Evolutionary conservation across 2,888 invertebrate species (phyloP).

Genomic region (Pristionchus mayeri): DNA sequence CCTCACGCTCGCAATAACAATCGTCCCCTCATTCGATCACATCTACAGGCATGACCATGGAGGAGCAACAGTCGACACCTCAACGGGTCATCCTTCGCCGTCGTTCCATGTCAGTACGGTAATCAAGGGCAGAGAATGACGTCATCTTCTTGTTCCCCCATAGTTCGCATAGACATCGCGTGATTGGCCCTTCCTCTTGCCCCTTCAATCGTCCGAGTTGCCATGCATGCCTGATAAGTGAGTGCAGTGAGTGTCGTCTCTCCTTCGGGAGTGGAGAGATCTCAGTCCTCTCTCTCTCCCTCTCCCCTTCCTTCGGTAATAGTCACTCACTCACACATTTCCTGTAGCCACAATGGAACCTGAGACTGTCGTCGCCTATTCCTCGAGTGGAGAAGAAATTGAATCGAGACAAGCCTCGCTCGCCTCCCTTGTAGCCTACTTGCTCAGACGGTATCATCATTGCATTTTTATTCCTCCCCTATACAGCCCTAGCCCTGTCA

Average conservation of each 20-base stretch:
- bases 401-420: background rate
- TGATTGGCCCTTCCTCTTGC: slow-evolving; percentile 11
- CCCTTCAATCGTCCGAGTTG: slow-evolving; percentile 8
- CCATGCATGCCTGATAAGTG: slow-evolving; percentile 47
- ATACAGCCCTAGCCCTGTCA: too few species aligned
- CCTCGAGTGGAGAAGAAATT: slow-evolving; percentile 16
- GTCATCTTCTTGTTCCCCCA: background rate
- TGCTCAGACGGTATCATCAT: slow-evolving; percentile 27
- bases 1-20: slow-evolving; percentile 14
- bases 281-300: background rate
- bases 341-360: slow-evolving; percentile 41
- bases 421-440: background rate
- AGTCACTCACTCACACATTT: slow-evolving; percentile 29
- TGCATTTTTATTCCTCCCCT: background rate
- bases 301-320: slow-evolving; percentile 8
- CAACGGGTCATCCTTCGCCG: background rate
- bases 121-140: background rate
- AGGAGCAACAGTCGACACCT: background rate
- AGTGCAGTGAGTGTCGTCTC: slow-evolving; percentile 32
- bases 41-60: slow-evolving; percentile 15
- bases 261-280: background rate
- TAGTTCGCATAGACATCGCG: slow-evolving; percentile 12
- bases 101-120: background rate
- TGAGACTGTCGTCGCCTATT: background rate
- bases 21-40: background rate